Conservation (phyloP, 2,888 invertebrate species). For the Pardosa pseudoannulata region DNA sequence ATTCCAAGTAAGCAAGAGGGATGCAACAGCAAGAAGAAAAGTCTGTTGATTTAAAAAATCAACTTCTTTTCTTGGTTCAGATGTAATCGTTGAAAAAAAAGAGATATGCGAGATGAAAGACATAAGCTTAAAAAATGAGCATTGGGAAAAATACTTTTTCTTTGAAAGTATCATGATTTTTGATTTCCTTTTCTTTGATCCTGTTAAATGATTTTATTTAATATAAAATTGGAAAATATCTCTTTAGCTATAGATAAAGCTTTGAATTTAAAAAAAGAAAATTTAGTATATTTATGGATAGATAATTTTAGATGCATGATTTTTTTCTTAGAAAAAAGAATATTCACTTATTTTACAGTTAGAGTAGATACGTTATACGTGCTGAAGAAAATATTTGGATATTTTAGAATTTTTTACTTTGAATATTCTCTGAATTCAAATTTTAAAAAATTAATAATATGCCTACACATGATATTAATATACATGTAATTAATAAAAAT, state of each 20-base stretch:
- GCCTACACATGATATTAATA: no score
- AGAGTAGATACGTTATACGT: no score
- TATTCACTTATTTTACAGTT: no score
- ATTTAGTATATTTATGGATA: neutral
- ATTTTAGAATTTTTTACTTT: no score
- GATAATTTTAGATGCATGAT: neutral
- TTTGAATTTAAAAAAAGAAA: neutral
- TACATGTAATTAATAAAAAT: no score
- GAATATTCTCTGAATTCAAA: no score
- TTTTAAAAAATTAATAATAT: no score
- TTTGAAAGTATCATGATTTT: neutral
- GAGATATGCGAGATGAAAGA: neutral
- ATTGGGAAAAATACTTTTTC: neutral
- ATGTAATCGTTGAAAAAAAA: neutral
- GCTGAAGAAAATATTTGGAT: no score
- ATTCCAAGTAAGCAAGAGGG: neutral
- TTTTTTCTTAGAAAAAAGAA: neutral
- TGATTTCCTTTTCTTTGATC: neutral
- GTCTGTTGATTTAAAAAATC: neutral
- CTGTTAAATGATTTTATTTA: neutral
- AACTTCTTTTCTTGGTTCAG: neutral
- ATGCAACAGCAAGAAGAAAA: neutral
- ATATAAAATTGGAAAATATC: neutral
- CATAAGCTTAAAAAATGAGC: neutral
- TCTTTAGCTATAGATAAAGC: neutral